phyloP scores from a whole-genome alignment of 2,113 vertebrate genomes.

The Murina feae region DNA sequence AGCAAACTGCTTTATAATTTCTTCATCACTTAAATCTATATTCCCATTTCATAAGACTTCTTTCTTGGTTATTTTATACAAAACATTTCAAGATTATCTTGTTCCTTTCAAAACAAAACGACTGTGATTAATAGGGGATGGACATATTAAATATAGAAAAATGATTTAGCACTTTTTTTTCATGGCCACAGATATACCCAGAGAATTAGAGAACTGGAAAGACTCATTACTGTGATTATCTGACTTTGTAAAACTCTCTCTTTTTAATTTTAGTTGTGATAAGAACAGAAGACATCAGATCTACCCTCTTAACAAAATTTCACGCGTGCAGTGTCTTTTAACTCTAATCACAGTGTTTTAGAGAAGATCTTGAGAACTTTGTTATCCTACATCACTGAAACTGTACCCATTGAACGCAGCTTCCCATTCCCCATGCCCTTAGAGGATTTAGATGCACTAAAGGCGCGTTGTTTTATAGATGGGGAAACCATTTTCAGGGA shows the following conservation, averaged over 20 bases:
- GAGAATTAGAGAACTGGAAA: neutral
- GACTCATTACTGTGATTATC: neutral
- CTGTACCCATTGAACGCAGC: neutral
- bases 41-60: neutral
- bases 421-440: neutral
- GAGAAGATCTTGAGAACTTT: neutral
- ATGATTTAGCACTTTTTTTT: neutral
- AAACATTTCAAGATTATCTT: neutral
- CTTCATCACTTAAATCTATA: neutral
- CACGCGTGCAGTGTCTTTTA: neutral
- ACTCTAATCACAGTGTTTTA: neutral
- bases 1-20: neutral
- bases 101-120: neutral
- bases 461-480: neutral
- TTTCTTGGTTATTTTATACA: neutral
- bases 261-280: neutral
- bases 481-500: neutral
- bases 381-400: neutral
- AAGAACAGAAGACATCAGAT: neutral
- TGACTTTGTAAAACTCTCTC: neutral
- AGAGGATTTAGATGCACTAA: neutral
- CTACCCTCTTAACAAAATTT: neutral
- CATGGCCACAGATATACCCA: neutral
- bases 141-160: neutral
- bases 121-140: neutral